phyloP scores from a whole-genome alignment of 2,888 invertebrate genomes.

The Xanthia togata region DNA sequence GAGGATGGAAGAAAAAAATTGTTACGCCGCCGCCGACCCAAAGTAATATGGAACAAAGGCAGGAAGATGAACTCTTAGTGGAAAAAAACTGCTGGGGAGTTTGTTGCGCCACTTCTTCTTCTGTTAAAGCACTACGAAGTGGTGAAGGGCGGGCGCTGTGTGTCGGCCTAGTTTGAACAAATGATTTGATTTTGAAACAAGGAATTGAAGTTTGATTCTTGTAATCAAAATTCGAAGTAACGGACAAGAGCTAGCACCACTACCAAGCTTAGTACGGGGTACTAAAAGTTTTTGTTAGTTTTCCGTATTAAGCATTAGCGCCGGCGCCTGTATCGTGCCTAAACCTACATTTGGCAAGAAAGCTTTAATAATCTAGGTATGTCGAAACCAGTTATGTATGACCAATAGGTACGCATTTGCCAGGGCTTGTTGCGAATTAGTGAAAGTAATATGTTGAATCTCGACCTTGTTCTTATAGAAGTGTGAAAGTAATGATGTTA shows the following conservation, averaged over 20 bases:
- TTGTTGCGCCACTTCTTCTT: not conserved
- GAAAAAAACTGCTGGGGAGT: not conserved
- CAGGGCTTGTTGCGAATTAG: constrained; percentile 37
- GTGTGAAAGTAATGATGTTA: constrained; percentile 8
- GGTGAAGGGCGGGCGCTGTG: not conserved
- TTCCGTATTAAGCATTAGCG: not conserved
- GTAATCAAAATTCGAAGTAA: too few species aligned
- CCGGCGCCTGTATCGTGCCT: not conserved
- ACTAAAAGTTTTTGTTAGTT: too few species aligned
- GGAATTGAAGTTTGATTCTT: too few species aligned
- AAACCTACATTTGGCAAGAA: not conserved
- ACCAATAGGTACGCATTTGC: constrained; percentile 7
- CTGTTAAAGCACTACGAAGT: not conserved
- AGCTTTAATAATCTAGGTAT: constrained; percentile 23
- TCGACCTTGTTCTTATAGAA: constrained; percentile 19
- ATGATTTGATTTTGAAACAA: not conserved
- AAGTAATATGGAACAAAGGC: too few species aligned
- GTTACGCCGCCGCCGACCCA: too few species aligned
- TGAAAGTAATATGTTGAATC: constrained; percentile 50
- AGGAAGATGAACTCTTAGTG: too few species aligned
- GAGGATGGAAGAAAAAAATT: not conserved
- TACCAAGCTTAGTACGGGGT: too few species aligned
- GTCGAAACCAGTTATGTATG: constrained; percentile 20
- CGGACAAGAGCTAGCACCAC: too few species aligned
- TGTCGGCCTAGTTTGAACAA: not conserved